These are phyloP conservation scores for Chymomyza procnemis DNA, from an alignment of 2,888 invertebrate species.

Conservation along the genomic window DNA sequence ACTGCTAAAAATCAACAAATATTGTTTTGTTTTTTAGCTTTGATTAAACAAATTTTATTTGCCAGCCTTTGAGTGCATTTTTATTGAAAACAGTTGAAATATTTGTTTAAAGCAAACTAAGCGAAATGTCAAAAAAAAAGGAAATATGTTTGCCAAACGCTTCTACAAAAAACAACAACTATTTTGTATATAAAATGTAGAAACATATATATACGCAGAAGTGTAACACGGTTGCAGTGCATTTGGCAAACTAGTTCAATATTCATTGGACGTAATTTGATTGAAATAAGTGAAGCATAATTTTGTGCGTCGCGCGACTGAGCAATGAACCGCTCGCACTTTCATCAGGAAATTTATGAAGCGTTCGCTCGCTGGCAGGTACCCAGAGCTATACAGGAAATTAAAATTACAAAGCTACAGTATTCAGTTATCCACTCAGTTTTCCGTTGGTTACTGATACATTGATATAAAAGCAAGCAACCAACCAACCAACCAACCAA, in stretches of 20 bases:
- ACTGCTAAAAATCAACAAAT: no score
- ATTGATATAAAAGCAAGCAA: no score
- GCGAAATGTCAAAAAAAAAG: neutral
- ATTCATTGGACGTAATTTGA: slow-evolving; percentile 73
- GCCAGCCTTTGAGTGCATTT: neutral
- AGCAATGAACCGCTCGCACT: slow-evolving; percentile 16
- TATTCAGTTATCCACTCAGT: slow-evolving; percentile 9
- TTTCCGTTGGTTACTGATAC: neutral
- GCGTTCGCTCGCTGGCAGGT: slow-evolving; percentile 35
- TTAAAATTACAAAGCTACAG: slow-evolving; percentile 55
- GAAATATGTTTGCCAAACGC: no score
- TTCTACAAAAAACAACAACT: neutral
- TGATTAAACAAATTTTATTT: neutral
- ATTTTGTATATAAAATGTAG: neutral
- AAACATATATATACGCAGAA: neutral
- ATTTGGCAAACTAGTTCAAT: slow-evolving; percentile 55
- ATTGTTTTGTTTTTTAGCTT: no score
- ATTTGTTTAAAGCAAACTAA: neutral
- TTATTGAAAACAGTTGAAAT: neutral
- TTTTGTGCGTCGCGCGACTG: neutral
- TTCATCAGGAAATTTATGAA: slow-evolving; percentile 56
- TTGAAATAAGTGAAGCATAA: slow-evolving; percentile 62
- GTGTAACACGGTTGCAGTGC: neutral
- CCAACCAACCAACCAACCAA: no score
- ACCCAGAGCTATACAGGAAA: slow-evolving; percentile 39